Evolutionary conservation across 2,113 vertebrate genomes (phyloP).

Genomic region (Lutjanus erythropterus): DNA sequence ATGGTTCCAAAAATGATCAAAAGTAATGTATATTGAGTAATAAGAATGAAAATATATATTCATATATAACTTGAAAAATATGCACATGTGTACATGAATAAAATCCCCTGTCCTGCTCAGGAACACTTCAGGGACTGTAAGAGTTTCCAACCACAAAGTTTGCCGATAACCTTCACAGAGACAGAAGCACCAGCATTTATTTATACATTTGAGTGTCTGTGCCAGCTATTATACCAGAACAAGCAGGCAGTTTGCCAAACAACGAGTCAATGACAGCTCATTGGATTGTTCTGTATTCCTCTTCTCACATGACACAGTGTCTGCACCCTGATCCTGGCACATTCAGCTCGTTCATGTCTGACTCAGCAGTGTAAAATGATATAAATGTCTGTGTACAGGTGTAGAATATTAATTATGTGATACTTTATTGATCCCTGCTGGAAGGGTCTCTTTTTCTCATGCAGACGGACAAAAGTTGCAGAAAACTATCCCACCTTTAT

Average conservation of each 20-base stretch:
- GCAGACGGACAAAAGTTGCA: background rate
- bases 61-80: background rate
- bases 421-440: background rate
- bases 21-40: background rate
- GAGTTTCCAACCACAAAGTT: background rate
- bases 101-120: background rate
- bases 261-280: background rate
- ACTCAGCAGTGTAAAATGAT: background rate
- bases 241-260: conserved; percentile 12
- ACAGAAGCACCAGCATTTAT: background rate
- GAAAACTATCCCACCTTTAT: background rate
- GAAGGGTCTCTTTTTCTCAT: background rate
- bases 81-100: background rate
- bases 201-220: background rate
- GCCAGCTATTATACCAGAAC: background rate
- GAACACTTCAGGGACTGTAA: background rate
- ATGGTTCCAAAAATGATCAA: background rate
- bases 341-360: background rate
- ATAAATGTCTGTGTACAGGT: background rate
- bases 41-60: background rate
- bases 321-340: background rate
- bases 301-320: background rate
- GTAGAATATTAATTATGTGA: conserved; percentile 6
- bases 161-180: background rate
- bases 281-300: conserved; percentile 12